Conservation (phyloP, 2,888 invertebrate genomes). For the Acrocyrtus sp. region DNA sequence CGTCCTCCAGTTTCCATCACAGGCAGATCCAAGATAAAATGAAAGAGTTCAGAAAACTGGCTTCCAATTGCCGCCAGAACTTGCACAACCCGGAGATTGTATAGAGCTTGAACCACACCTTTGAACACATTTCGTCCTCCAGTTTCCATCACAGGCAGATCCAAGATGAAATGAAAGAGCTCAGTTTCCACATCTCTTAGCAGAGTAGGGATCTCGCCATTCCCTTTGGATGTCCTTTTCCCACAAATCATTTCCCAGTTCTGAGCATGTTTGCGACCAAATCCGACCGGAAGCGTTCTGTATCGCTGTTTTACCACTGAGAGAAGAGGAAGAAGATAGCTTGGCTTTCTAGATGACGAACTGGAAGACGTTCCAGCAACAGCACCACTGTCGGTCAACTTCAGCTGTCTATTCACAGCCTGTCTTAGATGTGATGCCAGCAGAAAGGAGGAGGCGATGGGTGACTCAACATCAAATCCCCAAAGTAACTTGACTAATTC, state of each 20-base stretch:
- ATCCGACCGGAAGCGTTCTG: conserved; percentile 45
- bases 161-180: conserved; percentile 47
- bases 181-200: conserved; percentile 40
- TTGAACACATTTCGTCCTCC: conserved; percentile 21
- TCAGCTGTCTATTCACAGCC: conserved; percentile 36
- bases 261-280: conserved; percentile 50
- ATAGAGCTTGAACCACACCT: conserved; percentile 42
- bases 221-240: conserved; percentile 30
- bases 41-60: conserved; percentile 48
- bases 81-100: conserved; percentile 47
- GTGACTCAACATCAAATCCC: conserved; percentile 29
- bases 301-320: conserved; percentile 49
- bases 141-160: conserved; percentile 31
- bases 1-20: conserved; percentile 2
- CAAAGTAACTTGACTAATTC: conserved; percentile 17
- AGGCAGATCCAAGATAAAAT: conserved; percentile 49
- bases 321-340: conserved; percentile 36
- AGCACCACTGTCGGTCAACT: conserved; percentile 7
- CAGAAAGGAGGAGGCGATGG: conserved; percentile 32
- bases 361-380: neutral
- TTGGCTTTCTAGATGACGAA: conserved; percentile 6
- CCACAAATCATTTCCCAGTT: conserved; percentile 54
- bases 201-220: conserved; percentile 51
- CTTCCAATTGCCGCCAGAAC: conserved; percentile 43
- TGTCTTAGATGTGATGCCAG: conserved; percentile 31